These are phyloP conservation scores for Vimba vimba DNA, from an alignment of 2,113 vertebrate genomes.

Conservation along the genomic window DNA sequence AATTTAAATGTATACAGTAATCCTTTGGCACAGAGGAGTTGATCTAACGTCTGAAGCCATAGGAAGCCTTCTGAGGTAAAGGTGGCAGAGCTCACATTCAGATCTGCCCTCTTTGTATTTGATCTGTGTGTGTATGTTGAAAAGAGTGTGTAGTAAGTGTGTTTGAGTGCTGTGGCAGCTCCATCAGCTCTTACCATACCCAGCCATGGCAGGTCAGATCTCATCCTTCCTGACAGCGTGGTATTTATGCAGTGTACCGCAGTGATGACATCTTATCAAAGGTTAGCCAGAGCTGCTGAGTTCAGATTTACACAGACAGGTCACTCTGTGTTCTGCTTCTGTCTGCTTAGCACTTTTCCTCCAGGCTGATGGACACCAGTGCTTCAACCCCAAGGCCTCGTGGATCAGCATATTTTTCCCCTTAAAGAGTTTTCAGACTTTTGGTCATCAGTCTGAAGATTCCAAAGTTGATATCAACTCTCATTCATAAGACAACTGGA, in stretches of 20 bases:
- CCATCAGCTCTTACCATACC: slow-evolving; percentile 32
- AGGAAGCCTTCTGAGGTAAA: slow-evolving; percentile 36
- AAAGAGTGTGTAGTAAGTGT: slow-evolving; percentile 11
- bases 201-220: slow-evolving; percentile 37
- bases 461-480: slow-evolving; percentile 8
- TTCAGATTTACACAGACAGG: slow-evolving; percentile 27
- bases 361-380: slow-evolving; percentile 13
- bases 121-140: slow-evolving; percentile 15
- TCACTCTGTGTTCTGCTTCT: slow-evolving; percentile 37
- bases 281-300: slow-evolving; percentile 38
- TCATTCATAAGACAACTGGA: background rate
- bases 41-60: slow-evolving; percentile 30
- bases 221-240: slow-evolving; percentile 33
- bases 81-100: slow-evolving; percentile 38
- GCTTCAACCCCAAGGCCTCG: slow-evolving; percentile 5
- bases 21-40: slow-evolving; percentile 26
- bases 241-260: slow-evolving; percentile 29
- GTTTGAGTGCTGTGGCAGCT: background rate
- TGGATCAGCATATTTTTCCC: slow-evolving; percentile 41
- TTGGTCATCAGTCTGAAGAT: background rate
- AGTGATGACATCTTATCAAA: slow-evolving; percentile 45
- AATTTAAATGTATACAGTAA: slow-evolving; percentile 36
- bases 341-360: slow-evolving; percentile 38
- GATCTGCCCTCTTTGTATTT: slow-evolving; percentile 24
- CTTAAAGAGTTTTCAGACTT: background rate